A percentile compares a stretch with the other conserved stretches of the same genome.
These are phyloP conservation scores for Homarus americanus DNA, from an alignment of 1,140 invertebrate genomes.

Conservation along the genomic window DNA sequence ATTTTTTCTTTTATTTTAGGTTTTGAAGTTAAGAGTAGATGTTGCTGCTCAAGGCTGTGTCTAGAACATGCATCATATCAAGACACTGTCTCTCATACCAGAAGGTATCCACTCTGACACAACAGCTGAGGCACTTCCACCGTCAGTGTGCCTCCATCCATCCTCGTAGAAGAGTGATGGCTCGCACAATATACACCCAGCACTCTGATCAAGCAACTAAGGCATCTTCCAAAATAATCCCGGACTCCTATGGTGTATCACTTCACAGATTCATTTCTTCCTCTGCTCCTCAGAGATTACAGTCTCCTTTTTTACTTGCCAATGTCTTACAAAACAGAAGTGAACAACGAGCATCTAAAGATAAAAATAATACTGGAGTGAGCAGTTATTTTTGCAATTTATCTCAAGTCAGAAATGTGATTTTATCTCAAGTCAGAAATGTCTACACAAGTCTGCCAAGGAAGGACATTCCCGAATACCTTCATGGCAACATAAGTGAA, in stretches of 20 bases:
- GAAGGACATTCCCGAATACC: slow-evolving; percentile 26
- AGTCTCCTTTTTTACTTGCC: not conserved
- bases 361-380: no score
- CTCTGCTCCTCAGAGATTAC: not conserved
- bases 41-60: not conserved
- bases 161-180: no score
- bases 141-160: not conserved
- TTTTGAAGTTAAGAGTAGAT: not conserved
- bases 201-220: not conserved
- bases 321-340: not conserved
- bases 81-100: not conserved
- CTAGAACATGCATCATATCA: not conserved
- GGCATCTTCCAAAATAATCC: not conserved
- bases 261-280: not conserved
- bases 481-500: slow-evolving; percentile 27
- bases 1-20: not conserved
- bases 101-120: not conserved
- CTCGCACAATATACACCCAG: not conserved
- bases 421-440: not conserved
- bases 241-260: not conserved
- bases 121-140: not conserved
- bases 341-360: no score
- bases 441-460: not conserved
- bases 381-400: no score
- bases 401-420: no score